A percentile compares a stretch with the other conserved stretches of the same genome.
Conservation (phyloP, 2,113 vertebrate genomes). For the Odontophorus gujanensis region DNA sequence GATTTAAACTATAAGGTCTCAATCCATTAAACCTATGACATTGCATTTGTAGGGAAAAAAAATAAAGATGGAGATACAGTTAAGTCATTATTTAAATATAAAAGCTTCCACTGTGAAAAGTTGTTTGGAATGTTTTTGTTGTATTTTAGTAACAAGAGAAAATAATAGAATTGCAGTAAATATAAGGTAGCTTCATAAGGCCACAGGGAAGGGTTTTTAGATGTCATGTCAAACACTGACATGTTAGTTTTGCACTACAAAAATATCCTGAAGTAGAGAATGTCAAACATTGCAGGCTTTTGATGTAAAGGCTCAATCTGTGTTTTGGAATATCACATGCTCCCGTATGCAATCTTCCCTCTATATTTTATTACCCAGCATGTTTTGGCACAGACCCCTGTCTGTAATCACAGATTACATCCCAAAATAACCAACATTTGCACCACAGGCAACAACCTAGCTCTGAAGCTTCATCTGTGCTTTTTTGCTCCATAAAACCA, state of each 20-base stretch:
- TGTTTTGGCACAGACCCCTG: neutral
- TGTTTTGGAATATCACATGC: neutral
- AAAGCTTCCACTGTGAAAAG: neutral
- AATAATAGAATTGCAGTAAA: neutral
- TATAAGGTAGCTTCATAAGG: neutral
- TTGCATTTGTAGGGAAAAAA: neutral
- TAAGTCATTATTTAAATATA: neutral
- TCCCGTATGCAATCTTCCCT: neutral
- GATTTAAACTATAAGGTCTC: neutral
- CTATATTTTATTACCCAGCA: neutral
- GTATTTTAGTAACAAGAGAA: neutral
- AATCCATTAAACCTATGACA: constrained; percentile 1
- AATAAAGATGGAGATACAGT: neutral
- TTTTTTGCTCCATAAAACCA: neutral
- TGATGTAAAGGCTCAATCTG: neutral
- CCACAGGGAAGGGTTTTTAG: neutral
- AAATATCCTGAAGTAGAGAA: neutral
- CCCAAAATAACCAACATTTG: neutral
- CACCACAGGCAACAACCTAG: neutral
- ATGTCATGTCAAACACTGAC: neutral
- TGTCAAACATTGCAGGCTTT: neutral
- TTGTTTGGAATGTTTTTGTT: neutral
- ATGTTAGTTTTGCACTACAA: neutral
- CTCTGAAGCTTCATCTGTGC: neutral
- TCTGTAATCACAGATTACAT: neutral